Evolutionary conservation across 2,888 invertebrate species (phyloP).

Genomic region (Fragum fragum): DNA sequence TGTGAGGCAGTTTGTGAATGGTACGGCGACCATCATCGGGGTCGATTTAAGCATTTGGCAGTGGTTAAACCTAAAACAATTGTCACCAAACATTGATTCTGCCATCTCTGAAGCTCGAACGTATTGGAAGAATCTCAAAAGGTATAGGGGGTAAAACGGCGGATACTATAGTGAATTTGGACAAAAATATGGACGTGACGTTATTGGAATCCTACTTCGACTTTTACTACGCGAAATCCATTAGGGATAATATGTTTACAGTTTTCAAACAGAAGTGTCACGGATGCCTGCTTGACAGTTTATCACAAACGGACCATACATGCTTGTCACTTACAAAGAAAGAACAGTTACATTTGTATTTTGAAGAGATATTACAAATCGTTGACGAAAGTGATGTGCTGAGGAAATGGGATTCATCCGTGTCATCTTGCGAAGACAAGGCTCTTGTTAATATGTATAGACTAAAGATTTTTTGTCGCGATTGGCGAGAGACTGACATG

Average conservation of each 20-base stretch:
- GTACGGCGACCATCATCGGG: constrained; percentile 23
- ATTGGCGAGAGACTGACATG: constrained; percentile 31
- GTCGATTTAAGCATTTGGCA: constrained; percentile 29
- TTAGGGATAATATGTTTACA: constrained; percentile 18
- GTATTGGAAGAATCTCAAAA: constrained; percentile 12
- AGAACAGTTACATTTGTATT: constrained; percentile 25
- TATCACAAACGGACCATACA: constrained; percentile 34
- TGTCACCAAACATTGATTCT: constrained; percentile 9
- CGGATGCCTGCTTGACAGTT: constrained; percentile 10
- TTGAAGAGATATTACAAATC: constrained; percentile 22
- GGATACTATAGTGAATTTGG: not conserved
- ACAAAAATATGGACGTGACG: constrained; percentile 4
- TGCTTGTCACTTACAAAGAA: constrained; percentile 12
- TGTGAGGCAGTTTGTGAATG: constrained; percentile 39
- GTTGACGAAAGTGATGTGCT: constrained; percentile 24
- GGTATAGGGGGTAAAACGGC: not conserved
- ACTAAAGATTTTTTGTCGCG: constrained; percentile 34
- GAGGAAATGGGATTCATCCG: constrained; percentile 29
- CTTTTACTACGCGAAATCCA: constrained; percentile 24
- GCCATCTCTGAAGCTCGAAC: constrained; percentile 36
- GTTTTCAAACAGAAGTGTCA: constrained; percentile 13
- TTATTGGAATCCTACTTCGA: constrained; percentile 41
- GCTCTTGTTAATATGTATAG: constrained; percentile 18
- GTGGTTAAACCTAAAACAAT: constrained; percentile 34
- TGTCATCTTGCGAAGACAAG: not conserved